Conservation (phyloP, 1,140 invertebrate species). For the Hydropsyche tenuis region DNA sequence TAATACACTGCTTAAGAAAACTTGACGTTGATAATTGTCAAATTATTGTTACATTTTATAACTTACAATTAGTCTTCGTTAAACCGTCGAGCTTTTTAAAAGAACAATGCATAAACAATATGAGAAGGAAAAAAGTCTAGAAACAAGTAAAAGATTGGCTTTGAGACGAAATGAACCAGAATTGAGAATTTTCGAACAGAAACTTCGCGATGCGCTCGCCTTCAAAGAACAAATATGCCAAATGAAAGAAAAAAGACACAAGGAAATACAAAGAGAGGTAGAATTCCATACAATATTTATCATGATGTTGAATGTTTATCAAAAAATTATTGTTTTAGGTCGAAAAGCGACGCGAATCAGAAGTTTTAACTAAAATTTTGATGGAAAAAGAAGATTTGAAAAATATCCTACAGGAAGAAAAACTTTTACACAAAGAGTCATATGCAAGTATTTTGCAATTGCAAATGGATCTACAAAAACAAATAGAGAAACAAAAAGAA, state of each 20-base stretch:
- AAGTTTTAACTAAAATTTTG: neutral
- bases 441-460: neutral
- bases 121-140: neutral
- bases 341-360: neutral
- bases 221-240: slow-evolving; percentile 43
- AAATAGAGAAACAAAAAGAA: neutral
- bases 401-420: neutral
- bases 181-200: slow-evolving; percentile 35
- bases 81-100: too few species aligned
- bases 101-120: too few species aligned
- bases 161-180: slow-evolving; percentile 43
- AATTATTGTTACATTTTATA: too few species aligned
- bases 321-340: slow-evolving; percentile 7
- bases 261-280: slow-evolving; percentile 38
- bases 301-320: neutral
- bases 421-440: neutral
- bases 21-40: neutral
- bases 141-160: slow-evolving; percentile 14
- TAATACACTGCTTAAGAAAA: neutral
- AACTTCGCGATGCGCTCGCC: slow-evolving; percentile 30
- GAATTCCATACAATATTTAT: neutral
- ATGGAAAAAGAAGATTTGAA: neutral
- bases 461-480: slow-evolving; percentile 21
- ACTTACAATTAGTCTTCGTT: too few species aligned
- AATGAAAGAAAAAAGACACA: slow-evolving; percentile 45